Base-by-base conservation (phyloP, 2,888 invertebrate species). In the Sinodicranocentrus sp. region DNA sequence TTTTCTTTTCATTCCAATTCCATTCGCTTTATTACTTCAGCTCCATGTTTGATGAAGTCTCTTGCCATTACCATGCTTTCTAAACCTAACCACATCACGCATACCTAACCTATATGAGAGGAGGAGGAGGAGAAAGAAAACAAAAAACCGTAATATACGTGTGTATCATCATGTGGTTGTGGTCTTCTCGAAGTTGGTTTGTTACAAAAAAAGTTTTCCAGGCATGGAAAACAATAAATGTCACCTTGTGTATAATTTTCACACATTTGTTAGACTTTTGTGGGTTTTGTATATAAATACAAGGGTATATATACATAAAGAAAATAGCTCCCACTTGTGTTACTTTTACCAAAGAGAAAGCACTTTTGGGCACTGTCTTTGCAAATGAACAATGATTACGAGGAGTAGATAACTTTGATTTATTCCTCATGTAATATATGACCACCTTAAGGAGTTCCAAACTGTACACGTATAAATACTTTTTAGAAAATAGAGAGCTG, bases 181-280 rank as follows among this genome's bases (percentile, higher is more conserved):
- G 63, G 63, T 63, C n/a, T 48, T 19, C 17, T 61, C 1, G 57
- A 57, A 57, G 17, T 57, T 57, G 57, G 57, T 25, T 57, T 10
- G 57, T 57, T 57, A 25, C 33, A 33, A 17, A 17, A 48, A 59
- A 63, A 63, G 63, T 63, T 63, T 63, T 33, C 33, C 28, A 21
- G 63, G 63, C 63, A 19, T 39, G 65, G 61, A 68, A 77, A 72
- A 72, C 72, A 80, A 80, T 80, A 80, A 80, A 71, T 80, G 79
- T 80, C 79, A 80, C 72, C 43, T 54, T 80, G 65, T 80, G 72
- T 80, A 80, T 80, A 80, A 80, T 80, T 80, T 80, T 80, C 65
- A 72, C 72, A 72, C 79, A 80, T 80, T 80, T 80, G 79, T 72
- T 65, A 71, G 54, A 71, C 71, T 71, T 28, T 6, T 5, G 1